phyloP scores from a whole-genome alignment of 2,888 invertebrate genomes.

The Dicycla oo region DNA sequence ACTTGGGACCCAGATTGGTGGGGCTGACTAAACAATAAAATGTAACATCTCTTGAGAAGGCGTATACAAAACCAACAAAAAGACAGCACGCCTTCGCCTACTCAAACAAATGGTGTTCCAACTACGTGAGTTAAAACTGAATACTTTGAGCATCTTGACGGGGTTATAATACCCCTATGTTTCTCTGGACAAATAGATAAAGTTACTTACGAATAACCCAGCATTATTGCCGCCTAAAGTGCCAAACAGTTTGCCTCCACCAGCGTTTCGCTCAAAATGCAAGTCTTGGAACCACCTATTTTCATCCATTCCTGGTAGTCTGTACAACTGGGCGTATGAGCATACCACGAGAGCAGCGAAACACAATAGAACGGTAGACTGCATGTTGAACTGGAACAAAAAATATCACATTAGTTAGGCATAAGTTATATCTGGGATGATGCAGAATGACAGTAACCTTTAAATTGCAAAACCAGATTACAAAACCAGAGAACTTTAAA shows the following conservation, averaged over 20 bases:
- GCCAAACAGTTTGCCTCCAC: slow-evolving; percentile 73
- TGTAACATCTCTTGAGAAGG: too few relatives aligned
- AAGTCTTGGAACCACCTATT: slow-evolving; percentile 24
- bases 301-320: slow-evolving; percentile 8
- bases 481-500: too few relatives aligned
- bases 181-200: background rate
- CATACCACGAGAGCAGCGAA: slow-evolving; percentile 58
- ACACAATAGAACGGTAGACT: slow-evolving; percentile 46
- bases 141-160: background rate
- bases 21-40: too few relatives aligned
- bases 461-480: too few relatives aligned
- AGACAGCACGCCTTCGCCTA: too few relatives aligned
- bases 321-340: slow-evolving; percentile 26
- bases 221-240: slow-evolving; percentile 75
- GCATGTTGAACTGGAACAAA: slow-evolving; percentile 62
- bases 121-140: too few relatives aligned
- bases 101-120: too few relatives aligned
- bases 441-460: background rate
- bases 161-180: background rate
- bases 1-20: too few relatives aligned
- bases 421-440: too few relatives aligned
- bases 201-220: slow-evolving; percentile 74
- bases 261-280: slow-evolving; percentile 57
- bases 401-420: too few relatives aligned
- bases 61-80: too few relatives aligned